A percentile compares a stretch with the other conserved stretches of the same genome.
Conservation (phyloP, 2,113 vertebrate genomes). For the Petromus typicus region DNA sequence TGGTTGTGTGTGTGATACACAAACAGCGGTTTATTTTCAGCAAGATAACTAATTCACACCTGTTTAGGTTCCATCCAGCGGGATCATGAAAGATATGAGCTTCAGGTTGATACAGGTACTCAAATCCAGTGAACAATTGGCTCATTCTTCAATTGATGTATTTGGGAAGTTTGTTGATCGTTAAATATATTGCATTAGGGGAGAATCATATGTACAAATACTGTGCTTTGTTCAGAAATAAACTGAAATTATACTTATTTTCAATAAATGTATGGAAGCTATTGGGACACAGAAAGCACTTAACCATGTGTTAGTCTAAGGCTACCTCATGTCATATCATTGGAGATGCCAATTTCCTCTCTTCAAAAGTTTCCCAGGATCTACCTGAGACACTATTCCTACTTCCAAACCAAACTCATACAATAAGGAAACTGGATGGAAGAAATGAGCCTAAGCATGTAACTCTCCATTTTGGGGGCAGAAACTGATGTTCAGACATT, state of each 20-base stretch:
- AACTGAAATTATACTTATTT: background rate
- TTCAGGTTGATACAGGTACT: constrained; percentile 3
- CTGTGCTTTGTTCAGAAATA: constrained; percentile 2
- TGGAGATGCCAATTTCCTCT: background rate
- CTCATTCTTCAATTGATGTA: background rate
- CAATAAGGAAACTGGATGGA: background rate
- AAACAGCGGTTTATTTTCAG: background rate
- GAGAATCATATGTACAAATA: constrained; percentile 29
- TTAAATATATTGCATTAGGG: background rate
- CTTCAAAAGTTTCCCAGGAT: background rate
- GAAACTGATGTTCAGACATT: background rate
- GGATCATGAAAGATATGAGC: background rate
- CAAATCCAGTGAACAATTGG: background rate
- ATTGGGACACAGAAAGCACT: background rate
- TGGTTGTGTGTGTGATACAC: background rate
- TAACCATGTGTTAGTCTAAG: background rate
- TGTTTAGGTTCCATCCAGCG: constrained; percentile 17
- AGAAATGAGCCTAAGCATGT: background rate
- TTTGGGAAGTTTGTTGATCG: background rate
- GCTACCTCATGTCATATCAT: background rate
- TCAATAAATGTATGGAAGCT: background rate
- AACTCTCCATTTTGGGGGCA: background rate
- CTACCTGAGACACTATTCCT: background rate
- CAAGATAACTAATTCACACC: background rate
- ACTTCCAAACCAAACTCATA: background rate